Base-by-base conservation (phyloP, 2,888 invertebrate species). In the Drosophila lacicola region DNA sequence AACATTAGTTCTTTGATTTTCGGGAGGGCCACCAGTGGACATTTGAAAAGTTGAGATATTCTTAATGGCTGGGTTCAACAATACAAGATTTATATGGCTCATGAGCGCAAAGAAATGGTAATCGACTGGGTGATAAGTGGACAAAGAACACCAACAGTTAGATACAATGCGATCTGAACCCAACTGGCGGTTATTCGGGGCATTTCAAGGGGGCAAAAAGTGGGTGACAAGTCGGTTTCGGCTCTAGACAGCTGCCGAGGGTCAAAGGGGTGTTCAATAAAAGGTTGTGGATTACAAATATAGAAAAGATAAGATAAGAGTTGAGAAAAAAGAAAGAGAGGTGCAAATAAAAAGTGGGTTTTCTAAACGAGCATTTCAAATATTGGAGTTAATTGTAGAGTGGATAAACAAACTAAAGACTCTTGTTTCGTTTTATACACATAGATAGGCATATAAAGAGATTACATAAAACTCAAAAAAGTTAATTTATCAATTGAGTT, bases 331-430 rank as follows among this genome's bases (percentile, higher is more conserved):
- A 64, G 10, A 58, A n/a, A 60, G 45, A 65, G 51, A 61, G 63
- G 69, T 66, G 75, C 80, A 80, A 85, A 80, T 80, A 14, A 85
- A 64, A 80, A 83, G 25, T n/a, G 53, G 82, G 51, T 45, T 17
- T 44, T 49, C 71, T 69, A 82, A 67, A 82, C 77, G 80, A 82
- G 74, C 88, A 74, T 50, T 41, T 54, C 21, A 50, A 41, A 19
- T 58, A 33, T 53, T 47, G 50, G 46, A 60, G 17, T 50, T 64
- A 64, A 66, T 66, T 50, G 14, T 39, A 39, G 58, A 65, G 42
- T 46, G 65, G 61, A 49, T 61, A 56, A 55, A 63, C 34, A 77
- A 75, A 78, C 61, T 68, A 55, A 78, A 68, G 50, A 64, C 42
- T 47, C 36, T 44, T 57, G 41, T 58, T 58, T 57, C 13, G 11